A percentile compares a stretch with the other conserved stretches of the same genome.
These are phyloP conservation scores for Platysteira castanea DNA, from an alignment of 2,113 vertebrate species.

Conservation along the genomic window DNA sequence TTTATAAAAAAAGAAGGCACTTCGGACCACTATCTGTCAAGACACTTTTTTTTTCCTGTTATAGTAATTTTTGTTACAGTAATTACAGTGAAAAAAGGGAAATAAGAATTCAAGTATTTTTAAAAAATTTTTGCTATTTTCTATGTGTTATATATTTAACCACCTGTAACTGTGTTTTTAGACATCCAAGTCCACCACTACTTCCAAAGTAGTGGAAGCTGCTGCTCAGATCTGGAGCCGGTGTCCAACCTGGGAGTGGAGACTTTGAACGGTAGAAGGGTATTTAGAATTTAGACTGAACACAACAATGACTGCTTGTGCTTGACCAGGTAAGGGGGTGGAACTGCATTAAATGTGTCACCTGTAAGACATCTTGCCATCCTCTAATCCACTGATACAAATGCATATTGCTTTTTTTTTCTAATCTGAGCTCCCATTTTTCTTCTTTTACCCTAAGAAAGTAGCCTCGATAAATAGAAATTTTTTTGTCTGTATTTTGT, in stretches of 20 bases:
- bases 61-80: not conserved
- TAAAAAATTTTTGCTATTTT: not conserved
- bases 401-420: not conserved
- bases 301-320: not conserved
- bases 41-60: not conserved
- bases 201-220: not conserved
- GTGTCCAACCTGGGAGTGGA: fast-evolving
- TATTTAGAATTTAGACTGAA: not conserved
- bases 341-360: not conserved
- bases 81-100: not conserved
- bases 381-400: not conserved
- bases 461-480: not conserved
- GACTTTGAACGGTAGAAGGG: not conserved
- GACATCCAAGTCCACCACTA: not conserved
- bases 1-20: not conserved
- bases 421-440: not conserved
- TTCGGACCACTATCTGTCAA: not conserved
- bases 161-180: not conserved
- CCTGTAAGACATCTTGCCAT: not conserved
- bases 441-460: not conserved
- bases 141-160: not conserved
- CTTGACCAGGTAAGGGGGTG: not conserved
- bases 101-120: not conserved
- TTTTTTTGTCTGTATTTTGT: not conserved
- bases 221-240: not conserved